phyloP scores from a whole-genome alignment of 2,797 vertebrate species.

The Luscinia luscinia region DNA sequence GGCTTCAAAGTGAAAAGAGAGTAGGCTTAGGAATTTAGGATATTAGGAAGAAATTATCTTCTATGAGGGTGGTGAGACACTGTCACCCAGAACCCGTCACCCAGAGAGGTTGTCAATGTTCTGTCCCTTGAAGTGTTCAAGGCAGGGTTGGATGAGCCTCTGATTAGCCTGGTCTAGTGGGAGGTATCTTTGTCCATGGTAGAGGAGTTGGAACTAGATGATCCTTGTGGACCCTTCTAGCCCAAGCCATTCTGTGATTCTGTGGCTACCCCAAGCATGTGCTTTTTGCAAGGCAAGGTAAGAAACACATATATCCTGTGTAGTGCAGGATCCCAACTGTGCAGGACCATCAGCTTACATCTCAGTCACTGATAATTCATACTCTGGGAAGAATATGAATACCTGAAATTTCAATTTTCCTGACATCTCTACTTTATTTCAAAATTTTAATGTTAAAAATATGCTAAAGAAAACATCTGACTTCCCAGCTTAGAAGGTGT shows the following conservation, averaged over 20 bases:
- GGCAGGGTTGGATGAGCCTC: neutral
- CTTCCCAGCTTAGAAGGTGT: neutral
- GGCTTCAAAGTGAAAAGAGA: neutral
- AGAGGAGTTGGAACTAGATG: neutral
- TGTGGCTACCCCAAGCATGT: neutral
- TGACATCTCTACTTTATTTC: neutral
- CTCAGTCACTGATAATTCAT: neutral
- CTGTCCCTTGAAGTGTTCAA: neutral
- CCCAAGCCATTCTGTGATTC: neutral
- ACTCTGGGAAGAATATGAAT: neutral
- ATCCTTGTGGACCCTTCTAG: neutral
- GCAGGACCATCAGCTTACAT: neutral
- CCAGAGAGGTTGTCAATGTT: neutral
- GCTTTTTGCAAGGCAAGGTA: neutral
- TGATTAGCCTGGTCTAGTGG: neutral
- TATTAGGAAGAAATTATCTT: neutral
- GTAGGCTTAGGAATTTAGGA: neutral
- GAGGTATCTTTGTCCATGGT: neutral
- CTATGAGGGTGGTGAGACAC: neutral
- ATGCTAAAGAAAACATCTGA: neutral
- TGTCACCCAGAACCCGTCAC: neutral
- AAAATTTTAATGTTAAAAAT: neutral
- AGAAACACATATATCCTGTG: neutral
- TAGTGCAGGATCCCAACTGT: neutral
- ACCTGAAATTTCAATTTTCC: neutral